phyloP scores from a whole-genome alignment of 2,888 invertebrate genomes.

The Eulithis prunata region DNA sequence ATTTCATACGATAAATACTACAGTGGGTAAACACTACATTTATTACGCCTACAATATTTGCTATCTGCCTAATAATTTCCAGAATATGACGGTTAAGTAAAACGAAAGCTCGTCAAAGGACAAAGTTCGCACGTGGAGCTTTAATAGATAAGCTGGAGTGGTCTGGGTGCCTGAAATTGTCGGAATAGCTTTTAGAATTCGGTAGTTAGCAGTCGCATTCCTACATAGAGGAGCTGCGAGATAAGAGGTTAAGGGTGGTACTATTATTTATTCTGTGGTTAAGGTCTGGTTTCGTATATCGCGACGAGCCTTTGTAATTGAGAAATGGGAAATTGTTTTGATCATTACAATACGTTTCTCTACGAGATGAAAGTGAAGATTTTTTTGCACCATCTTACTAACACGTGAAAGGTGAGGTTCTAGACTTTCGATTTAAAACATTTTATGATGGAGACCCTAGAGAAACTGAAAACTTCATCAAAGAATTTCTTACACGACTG shows the following conservation, averaged over 20 bases:
- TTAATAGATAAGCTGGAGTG: constrained; percentile 32
- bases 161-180: constrained; percentile 45
- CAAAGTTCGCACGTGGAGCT: constrained; percentile 29
- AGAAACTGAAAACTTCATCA: too few relatives aligned
- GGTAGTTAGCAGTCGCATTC: constrained; percentile 53
- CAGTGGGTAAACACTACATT: neutral
- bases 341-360: too few relatives aligned
- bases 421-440: too few relatives aligned
- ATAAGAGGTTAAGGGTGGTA: constrained; percentile 27
- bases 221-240: constrained; percentile 37
- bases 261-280: constrained; percentile 2
- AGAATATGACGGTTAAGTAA: constrained; percentile 17
- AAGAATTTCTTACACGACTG: too few relatives aligned
- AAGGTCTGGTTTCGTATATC: neutral
- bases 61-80: neutral
- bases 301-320: neutral
- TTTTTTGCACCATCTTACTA: too few relatives aligned
- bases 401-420: too few relatives aligned
- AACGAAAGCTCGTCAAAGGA: constrained; percentile 33
- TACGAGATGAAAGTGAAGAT: too few relatives aligned
- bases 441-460: too few relatives aligned
- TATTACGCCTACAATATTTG: neutral
- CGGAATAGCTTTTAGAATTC: constrained; percentile 49
- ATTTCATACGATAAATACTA: too few relatives aligned
- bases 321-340: too few relatives aligned